phyloP scores from a whole-genome alignment of 2,113 vertebrate genomes.

The Chaenogobius annularis region DNA sequence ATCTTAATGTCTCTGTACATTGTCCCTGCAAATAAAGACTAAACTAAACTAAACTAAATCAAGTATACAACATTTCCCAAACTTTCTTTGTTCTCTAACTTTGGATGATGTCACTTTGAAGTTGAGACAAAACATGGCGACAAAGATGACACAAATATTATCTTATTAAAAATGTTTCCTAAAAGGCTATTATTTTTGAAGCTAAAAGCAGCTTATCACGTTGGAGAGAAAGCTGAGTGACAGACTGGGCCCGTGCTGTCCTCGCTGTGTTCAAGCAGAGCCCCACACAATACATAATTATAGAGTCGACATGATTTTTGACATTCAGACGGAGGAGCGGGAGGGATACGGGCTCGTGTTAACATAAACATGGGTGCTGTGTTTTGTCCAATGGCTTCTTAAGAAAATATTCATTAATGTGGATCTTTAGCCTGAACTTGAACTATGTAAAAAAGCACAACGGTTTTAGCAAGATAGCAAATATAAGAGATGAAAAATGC shows the following conservation, averaged over 20 bases:
- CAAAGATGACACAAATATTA: not conserved
- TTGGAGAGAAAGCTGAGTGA: not conserved
- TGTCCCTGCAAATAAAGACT: too few species aligned
- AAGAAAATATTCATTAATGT: too few species aligned
- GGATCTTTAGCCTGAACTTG: too few species aligned
- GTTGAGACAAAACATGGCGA: not conserved
- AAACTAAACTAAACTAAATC: too few species aligned
- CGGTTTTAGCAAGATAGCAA: too few species aligned
- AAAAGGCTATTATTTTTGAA: not conserved
- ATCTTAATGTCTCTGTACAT: too few species aligned
- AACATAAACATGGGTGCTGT: not conserved
- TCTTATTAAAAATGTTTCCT: not conserved
- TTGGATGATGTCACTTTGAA: not conserved
- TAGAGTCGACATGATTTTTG: not conserved
- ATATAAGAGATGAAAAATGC: too few species aligned
- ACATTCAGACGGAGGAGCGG: not conserved
- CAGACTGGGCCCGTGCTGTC: not conserved
- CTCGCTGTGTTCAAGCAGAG: not conserved
- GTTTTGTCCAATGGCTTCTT: too few species aligned
- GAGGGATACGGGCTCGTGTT: not conserved
- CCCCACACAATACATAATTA: constrained; percentile 1
- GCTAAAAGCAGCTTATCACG: not conserved
- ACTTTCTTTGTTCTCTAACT: not conserved
- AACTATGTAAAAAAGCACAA: too few species aligned
- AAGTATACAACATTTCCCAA: not conserved